These are phyloP conservation scores for Carduelis carduelis DNA, from an alignment of 2,797 vertebrate genomes.

Conservation along the genomic window DNA sequence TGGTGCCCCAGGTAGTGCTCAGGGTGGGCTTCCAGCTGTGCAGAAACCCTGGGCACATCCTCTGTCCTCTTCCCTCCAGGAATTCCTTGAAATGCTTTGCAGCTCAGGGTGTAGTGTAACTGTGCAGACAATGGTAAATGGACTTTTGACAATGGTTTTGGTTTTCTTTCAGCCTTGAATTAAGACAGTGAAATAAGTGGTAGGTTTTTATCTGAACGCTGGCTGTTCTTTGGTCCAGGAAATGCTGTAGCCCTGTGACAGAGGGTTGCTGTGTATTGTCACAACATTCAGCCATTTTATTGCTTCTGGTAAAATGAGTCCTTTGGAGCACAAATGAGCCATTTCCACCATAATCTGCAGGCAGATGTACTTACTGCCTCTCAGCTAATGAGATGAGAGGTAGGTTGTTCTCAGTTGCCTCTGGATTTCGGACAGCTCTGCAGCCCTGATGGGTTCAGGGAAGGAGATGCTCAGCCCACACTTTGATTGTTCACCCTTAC, in stretches of 20 bases:
- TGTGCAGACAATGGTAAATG: background rate
- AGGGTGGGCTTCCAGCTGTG: background rate
- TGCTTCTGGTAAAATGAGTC: background rate
- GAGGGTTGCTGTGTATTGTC: background rate
- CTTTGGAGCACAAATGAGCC: background rate
- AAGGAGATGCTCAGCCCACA: background rate
- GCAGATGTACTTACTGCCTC: background rate
- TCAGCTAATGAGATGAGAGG: background rate
- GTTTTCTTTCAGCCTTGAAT: background rate
- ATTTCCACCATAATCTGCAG: background rate
- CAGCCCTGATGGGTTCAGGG: background rate
- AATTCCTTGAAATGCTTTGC: background rate
- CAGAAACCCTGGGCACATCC: background rate
- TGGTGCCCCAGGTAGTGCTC: background rate
- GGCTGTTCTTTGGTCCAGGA: background rate
- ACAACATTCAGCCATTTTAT: background rate
- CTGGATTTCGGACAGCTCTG: background rate
- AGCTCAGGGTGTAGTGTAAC: rapidly evolving
- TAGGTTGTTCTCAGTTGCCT: background rate
- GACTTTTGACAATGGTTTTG: background rate
- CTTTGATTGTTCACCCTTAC: background rate
- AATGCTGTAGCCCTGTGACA: background rate
- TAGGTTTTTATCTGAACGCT: background rate
- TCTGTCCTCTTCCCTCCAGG: background rate
- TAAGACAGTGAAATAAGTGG: background rate